phyloP scores from a whole-genome alignment of 1,140 invertebrate genomes.

The Drosophila bifasciata region DNA sequence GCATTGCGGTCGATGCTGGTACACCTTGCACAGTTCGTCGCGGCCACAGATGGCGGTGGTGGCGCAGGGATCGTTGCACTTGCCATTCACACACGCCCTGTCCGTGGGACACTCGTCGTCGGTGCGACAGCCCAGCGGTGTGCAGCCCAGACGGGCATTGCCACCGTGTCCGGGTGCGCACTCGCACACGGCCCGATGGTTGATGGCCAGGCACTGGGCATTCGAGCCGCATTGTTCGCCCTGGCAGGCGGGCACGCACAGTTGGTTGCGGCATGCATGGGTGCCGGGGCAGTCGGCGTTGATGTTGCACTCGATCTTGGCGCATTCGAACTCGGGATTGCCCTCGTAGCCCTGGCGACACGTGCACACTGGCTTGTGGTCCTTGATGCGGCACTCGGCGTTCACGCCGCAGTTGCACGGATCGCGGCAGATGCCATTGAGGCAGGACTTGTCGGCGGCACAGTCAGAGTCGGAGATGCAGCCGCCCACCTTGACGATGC shows the following conservation, averaged over 20 bases:
- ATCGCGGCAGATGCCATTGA: slow-evolving; percentile 91
- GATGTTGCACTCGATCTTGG: slow-evolving; percentile 89
- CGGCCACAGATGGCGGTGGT: slow-evolving; percentile 87
- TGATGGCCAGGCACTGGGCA: slow-evolving; percentile 90
- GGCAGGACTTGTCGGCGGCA: slow-evolving; percentile 89
- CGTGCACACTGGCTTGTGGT: slow-evolving; percentile 93
- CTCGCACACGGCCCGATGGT: slow-evolving; percentile 90
- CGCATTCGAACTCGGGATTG: slow-evolving; percentile 91
- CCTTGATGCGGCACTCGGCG: slow-evolving; percentile 91
- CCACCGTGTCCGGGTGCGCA: slow-evolving; percentile 92
- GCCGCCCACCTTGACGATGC: slow-evolving; percentile 87
- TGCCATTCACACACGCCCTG: slow-evolving; percentile 91
- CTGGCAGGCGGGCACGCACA: slow-evolving; percentile 91
- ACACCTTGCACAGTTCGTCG: slow-evolving; percentile 90
- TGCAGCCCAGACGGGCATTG: slow-evolving; percentile 91
- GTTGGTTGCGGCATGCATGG: slow-evolving; percentile 90
- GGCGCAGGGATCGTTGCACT: slow-evolving; percentile 91
- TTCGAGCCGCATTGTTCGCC: slow-evolving; percentile 89
- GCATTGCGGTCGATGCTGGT: slow-evolving; percentile 91
- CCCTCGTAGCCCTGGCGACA: slow-evolving; percentile 92
- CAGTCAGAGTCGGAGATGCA: slow-evolving; percentile 92
- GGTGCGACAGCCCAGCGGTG: slow-evolving; percentile 90
- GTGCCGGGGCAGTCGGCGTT: slow-evolving; percentile 91
- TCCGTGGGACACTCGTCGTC: slow-evolving; percentile 90
- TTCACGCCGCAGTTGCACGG: slow-evolving; percentile 93